These are phyloP conservation scores for Chesias legatella DNA, from an alignment of 2,888 invertebrate species.

Conservation along the genomic window DNA sequence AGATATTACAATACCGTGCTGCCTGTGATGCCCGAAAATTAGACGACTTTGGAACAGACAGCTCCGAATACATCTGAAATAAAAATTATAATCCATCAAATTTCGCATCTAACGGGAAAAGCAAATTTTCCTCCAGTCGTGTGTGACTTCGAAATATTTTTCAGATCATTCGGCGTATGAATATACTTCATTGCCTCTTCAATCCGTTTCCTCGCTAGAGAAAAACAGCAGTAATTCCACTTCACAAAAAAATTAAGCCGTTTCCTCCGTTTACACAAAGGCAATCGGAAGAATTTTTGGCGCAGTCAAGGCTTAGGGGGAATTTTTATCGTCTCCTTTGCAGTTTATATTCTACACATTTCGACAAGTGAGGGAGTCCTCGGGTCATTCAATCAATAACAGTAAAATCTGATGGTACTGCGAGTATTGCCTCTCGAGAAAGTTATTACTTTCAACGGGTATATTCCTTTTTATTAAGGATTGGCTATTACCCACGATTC, in stretches of 20 bases:
- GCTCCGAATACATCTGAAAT: no score
- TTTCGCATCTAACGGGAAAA: no score
- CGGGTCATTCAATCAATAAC: constrained; percentile 31
- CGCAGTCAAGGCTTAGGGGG: constrained; percentile 26
- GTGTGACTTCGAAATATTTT: background rate
- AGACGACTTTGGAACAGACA: no score
- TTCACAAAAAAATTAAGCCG: constrained; percentile 23
- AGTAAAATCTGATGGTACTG: constrained; percentile 28
- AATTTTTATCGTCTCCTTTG: constrained; percentile 27
- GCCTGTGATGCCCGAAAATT: no score
- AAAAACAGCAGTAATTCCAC: constrained; percentile 17
- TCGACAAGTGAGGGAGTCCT: constrained; percentile 26
- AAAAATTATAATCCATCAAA: no score
- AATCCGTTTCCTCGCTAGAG: constrained; percentile 7
- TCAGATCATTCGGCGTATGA: background rate
- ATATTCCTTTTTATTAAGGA: background rate
- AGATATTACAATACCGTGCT: no score
- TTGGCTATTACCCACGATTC: background rate
- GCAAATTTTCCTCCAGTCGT: no score
- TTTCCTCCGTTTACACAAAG: constrained; percentile 21
- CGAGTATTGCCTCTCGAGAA: constrained; percentile 20
- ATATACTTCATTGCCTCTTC: constrained; percentile 6
- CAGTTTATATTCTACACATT: constrained; percentile 29
- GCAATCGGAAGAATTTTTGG: constrained; percentile 23
- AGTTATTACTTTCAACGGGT: constrained; percentile 1